Evolutionary conservation across 2,888 invertebrate genomes (phyloP).

Genomic region (Drosophila rubida): DNA sequence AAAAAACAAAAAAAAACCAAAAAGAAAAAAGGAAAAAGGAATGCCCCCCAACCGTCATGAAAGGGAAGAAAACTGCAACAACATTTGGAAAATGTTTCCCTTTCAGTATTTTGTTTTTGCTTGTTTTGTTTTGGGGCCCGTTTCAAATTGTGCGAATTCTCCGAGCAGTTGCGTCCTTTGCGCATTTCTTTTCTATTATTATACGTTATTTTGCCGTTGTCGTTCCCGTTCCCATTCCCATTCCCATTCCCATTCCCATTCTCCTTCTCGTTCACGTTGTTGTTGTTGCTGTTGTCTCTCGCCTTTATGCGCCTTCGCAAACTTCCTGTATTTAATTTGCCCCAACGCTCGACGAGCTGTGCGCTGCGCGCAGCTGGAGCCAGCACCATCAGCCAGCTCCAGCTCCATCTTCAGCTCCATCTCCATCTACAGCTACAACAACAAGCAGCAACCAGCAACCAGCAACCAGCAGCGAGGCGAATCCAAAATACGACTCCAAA

Average conservation of each 20-base stretch:
- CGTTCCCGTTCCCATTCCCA: too few relatives aligned
- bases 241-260: too few relatives aligned
- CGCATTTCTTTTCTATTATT: slow-evolving; percentile 63
- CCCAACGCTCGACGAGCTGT: slow-evolving; percentile 32
- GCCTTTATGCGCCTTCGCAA: slow-evolving; percentile 32
- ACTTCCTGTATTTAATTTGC: slow-evolving; percentile 75
- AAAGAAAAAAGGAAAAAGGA: too few relatives aligned
- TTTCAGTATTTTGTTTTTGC: slow-evolving; percentile 12
- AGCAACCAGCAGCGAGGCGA: slow-evolving; percentile 17
- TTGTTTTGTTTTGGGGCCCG: not conserved
- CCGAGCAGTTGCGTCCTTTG: slow-evolving; percentile 46
- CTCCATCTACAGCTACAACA: not conserved
- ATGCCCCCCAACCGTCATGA: not conserved
- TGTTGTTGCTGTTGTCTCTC: slow-evolving; percentile 15
- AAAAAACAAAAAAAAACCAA: too few relatives aligned
- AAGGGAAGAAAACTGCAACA: slow-evolving; percentile 30
- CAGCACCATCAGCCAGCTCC: not conserved
- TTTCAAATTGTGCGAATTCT: slow-evolving; percentile 41
- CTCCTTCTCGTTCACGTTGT: slow-evolving; percentile 41
- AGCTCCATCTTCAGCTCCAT: not conserved
- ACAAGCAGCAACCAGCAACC: not conserved
- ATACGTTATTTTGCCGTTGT: slow-evolving; percentile 46
- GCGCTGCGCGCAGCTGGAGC: slow-evolving; percentile 48
- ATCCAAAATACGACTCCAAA: slow-evolving; percentile 39
- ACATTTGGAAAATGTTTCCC: slow-evolving; percentile 47